Evolutionary conservation across 2,797 vertebrate genomes (phyloP).

Genomic region (Anguilla anguilla): DNA sequence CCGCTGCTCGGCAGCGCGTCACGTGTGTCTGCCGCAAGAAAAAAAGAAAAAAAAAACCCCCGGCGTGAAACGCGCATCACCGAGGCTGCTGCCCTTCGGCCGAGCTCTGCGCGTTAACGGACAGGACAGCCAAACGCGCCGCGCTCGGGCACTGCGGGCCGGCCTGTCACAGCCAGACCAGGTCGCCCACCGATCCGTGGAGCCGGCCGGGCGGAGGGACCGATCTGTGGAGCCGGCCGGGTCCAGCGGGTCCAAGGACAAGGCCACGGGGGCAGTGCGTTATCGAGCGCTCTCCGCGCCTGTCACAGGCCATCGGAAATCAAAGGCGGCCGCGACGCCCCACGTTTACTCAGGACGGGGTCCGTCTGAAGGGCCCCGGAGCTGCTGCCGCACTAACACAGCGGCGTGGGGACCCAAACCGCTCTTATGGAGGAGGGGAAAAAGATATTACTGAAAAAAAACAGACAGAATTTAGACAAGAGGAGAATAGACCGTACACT

Average conservation of each 20-base stretch:
- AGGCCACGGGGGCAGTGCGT: slow-evolving; percentile 11
- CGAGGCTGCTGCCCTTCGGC: background rate
- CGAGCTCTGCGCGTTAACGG: no score
- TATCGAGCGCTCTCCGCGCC: slow-evolving; percentile 34
- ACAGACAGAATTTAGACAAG: background rate
- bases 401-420: background rate
- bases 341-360: slow-evolving; percentile 35
- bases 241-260: slow-evolving; percentile 2
- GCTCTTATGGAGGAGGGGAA: background rate
- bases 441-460: background rate
- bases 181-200: no score
- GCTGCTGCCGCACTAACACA: background rate
- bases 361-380: slow-evolving; percentile 11
- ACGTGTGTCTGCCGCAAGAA: background rate
- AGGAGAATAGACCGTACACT: background rate
- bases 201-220: slow-evolving; percentile 5
- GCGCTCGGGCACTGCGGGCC: background rate
- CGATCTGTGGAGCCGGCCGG: slow-evolving; percentile 5
- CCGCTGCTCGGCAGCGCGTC: background rate
- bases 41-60: background rate
- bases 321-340: slow-evolving; percentile 8
- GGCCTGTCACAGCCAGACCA: background rate
- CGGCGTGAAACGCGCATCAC: background rate
- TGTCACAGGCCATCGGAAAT: slow-evolving; percentile 12
- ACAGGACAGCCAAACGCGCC: background rate